Evolutionary conservation across 2,888 invertebrate genomes (phyloP).

Genomic region (Aelia acuminata): DNA sequence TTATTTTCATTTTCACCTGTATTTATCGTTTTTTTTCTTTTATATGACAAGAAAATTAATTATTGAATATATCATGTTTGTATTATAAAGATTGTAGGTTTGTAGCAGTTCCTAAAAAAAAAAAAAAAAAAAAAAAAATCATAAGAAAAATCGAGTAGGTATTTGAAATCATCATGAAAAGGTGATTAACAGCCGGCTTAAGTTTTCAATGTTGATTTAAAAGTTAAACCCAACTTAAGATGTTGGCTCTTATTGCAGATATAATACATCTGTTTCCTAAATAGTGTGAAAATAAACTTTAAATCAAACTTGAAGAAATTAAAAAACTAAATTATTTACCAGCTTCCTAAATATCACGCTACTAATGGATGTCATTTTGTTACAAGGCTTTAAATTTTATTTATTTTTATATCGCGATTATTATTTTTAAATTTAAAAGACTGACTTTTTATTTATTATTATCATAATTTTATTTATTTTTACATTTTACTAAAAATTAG

Average conservation of each 20-base stretch:
- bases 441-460: neutral
- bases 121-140: too few relatives aligned
- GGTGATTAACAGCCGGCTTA: neutral
- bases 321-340: neutral
- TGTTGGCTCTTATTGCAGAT: neutral
- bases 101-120: too few relatives aligned
- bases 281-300: neutral
- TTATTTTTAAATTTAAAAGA: neutral
- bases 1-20: too few relatives aligned
- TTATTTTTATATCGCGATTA: neutral
- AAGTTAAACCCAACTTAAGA: constrained; percentile 1
- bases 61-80: too few relatives aligned
- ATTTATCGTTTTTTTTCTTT: too few relatives aligned
- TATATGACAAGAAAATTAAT: too few relatives aligned
- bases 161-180: neutral
- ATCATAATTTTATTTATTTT: neutral
- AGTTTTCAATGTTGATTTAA: neutral
- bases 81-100: too few relatives aligned
- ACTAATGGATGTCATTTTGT: neutral
- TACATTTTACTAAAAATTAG: neutral
- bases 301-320: neutral
- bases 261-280: neutral
- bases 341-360: neutral
- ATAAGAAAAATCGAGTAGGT: neutral
- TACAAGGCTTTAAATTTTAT: neutral